phyloP scores from a whole-genome alignment of 2,113 vertebrate genomes.

The Sardina pilchardus region DNA sequence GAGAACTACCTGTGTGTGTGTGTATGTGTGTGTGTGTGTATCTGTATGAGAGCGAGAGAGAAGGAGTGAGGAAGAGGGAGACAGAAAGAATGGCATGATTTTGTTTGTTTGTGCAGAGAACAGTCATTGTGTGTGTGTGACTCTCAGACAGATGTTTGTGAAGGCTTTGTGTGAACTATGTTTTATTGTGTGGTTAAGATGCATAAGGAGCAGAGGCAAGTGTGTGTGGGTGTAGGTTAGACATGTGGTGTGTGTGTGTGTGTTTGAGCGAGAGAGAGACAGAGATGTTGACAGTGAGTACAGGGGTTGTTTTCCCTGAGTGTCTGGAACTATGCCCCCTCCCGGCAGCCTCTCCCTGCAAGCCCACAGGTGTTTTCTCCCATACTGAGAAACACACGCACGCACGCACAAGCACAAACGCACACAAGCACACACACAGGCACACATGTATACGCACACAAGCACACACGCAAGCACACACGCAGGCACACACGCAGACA shows the following conservation, averaged over 20 bases:
- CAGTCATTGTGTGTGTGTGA: too few species aligned
- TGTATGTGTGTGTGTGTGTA: neutral
- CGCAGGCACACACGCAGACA: slow-evolving; percentile 5
- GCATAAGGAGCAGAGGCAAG: too few species aligned
- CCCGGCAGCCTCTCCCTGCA: neutral
- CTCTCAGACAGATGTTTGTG: too few species aligned
- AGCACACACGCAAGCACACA: slow-evolving; percentile 43
- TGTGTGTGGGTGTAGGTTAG: too few species aligned
- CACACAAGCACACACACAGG: slow-evolving; percentile 48
- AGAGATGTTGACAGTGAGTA: neutral
- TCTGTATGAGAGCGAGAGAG: neutral
- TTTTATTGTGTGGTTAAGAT: too few species aligned
- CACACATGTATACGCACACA: slow-evolving; percentile 42
- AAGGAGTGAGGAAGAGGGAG: slow-evolving; percentile 3
- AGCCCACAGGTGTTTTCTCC: slow-evolving; percentile 5
- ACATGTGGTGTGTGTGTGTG: slow-evolving; percentile 2
- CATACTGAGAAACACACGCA: slow-evolving; percentile 47
- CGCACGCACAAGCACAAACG: slow-evolving; percentile 39
- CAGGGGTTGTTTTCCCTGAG: too few species aligned
- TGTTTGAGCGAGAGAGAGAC: neutral
- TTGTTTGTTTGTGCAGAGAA: neutral
- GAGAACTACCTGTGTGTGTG: neutral
- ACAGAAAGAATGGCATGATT: too few species aligned
- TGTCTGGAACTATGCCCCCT: neutral
- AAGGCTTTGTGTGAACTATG: too few species aligned